Evolutionary conservation across 2,888 invertebrate species (phyloP), one percentile per base, ranked within the genome.

Genomic region (Sminthurinus aureus): DNA sequence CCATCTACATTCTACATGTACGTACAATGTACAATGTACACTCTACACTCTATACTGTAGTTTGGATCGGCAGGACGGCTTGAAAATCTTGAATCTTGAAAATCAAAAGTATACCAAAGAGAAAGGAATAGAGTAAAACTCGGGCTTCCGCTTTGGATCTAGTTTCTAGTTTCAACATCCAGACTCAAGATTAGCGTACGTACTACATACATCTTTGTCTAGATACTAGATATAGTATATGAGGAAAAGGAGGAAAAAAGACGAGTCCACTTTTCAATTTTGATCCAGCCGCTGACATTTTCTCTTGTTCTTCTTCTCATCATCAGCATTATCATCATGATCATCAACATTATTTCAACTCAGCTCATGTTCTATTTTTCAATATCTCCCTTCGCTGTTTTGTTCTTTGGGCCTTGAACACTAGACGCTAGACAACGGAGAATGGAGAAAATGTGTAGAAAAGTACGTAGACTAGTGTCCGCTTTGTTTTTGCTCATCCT

Each of bases 261-360:
- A 20, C 22, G 71, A 24, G 24, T 71, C 20, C n/a, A 24, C 24
- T 71, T 71, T 71, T 71, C 79, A 71, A 69, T 79, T 71, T 79
- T 71, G 69, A 71, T 71, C 71, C 69, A 69, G 79, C 69, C 71
- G 71, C 79, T 50, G 79, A 71, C 50, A 71, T 79, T 79, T 79
- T 51, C 69, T 79, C 66, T 64, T 24, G 18, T 26, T 51, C 71
- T 52, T 79, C 51, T 26, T 71, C 12, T 38, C 38, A 38, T 38
- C 38, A 38, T 38, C 38, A 38, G 38, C 38, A 38, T 38, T 38
- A 38, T 38, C 38, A 38, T 38, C 38, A 38, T 38, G 3, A 38
- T 38, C 38, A 26, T 38, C 38, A 38, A 50, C 0, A 3, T 75
- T 26, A 15, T 0, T n/a, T 38, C 15, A 15, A 51, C 50, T 51